Base-by-base conservation (phyloP, 35 echinoderm and acorn worm species). In the Apostichopus californicus region DNA sequence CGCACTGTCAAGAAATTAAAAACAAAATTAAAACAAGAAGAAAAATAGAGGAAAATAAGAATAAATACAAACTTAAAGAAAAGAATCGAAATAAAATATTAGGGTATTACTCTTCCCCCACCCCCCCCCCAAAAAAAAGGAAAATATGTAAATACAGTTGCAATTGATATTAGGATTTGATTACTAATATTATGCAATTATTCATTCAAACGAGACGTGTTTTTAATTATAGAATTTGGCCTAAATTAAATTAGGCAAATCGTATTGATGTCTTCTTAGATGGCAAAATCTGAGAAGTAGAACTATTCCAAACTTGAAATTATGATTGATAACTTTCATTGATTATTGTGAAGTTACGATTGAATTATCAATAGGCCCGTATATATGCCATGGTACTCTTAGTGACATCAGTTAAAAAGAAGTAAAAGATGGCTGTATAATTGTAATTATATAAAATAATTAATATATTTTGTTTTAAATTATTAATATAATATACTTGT, bases 161-260 rank as follows among this genome's bases (percentile, higher is more conserved):
- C 14, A 73, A 22, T 18, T 21, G 3, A 73, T 73, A 22, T 6
- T 18, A 17, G 71, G 71, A n/a, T 17, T 73, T 6, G 14, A 22
- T 73, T 73, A 18, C 71, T 17, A 73, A 73, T 73, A 73, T 73
- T 73, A 73, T 73, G 71, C 71, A 73, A 73, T 22, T 12, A 73
- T 73, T 73, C 15, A 73, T 18, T 73, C 71, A 73, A 22, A n/a
- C 15, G 71, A 73, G n/a, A 73, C 71, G 71, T 73, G 6, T 22
- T 73, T 73, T 22, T 73, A 1, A 22, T 22, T 34, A 34, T 34
- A 34, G 28, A 34, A 73, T 73, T 73, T n/a, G 20, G 71, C 1
- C 3, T 5, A 73, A 73, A n/a, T 22, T 73, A 17, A 18, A 73
- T 73, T 73, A 22, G n/a, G 71, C n/a, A n/a, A 73, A 73, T 73